A percentile compares a stretch with the other conserved stretches of the same genome.
Conservation (phyloP, 1,140 invertebrate species). For the Tetragnatha versicolor region DNA sequence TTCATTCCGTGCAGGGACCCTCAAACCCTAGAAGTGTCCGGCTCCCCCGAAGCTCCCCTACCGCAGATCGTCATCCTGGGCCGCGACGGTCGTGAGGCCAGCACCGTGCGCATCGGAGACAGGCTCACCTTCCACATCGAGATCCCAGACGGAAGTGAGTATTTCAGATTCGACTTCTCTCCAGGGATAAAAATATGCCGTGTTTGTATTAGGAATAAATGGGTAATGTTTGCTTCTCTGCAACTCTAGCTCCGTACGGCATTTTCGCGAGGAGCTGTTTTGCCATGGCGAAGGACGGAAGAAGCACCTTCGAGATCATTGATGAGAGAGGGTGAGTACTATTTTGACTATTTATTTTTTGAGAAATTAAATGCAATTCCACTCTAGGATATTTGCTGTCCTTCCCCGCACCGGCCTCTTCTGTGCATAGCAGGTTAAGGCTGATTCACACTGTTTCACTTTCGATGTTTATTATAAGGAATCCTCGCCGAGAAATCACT, state of each 20-base stretch:
- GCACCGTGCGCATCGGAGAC: conserved; percentile 93
- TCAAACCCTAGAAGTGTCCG: conserved; percentile 93
- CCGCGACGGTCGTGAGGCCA: conserved; percentile 82
- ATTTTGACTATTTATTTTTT: no score
- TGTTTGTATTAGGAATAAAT: no score
- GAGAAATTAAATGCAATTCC: no score
- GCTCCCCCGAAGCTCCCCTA: conserved; percentile 91
- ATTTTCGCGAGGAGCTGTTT: conserved; percentile 95
- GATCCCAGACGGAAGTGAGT: conserved; percentile 83
- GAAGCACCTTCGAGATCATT: conserved; percentile 96
- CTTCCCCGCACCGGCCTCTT: no score
- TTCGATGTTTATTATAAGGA: no score
- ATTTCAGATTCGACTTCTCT: no score
- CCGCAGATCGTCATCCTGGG: conserved; percentile 92
- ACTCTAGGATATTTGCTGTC: no score
- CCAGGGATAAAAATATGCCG: no score
- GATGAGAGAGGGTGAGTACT: conserved; percentile 84
- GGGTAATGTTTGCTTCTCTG: no score
- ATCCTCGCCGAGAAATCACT: no score
- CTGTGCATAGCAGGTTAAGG: no score
- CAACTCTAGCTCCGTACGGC: conserved; percentile 87
- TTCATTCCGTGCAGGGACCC: conserved; percentile 74
- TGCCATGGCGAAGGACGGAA: conserved; percentile 95
- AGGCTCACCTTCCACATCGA: conserved; percentile 93
- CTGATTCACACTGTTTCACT: no score